phyloP scores from a whole-genome alignment of 2,888 invertebrate species.

The Melinaea marsaeus region DNA sequence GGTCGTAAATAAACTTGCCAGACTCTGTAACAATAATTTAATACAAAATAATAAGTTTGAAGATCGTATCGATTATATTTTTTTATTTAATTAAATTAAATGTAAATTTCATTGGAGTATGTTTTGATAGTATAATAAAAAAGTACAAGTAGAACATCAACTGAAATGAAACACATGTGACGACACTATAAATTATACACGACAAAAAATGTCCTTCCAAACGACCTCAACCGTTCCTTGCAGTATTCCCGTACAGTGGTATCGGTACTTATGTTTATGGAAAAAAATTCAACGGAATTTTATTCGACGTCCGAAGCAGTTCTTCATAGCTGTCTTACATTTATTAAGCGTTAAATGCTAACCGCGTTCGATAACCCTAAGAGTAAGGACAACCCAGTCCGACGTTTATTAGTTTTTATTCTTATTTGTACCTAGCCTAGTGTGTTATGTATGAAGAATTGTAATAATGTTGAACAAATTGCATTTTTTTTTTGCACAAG shows the following conservation, averaged over 20 bases:
- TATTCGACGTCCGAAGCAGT: constrained; percentile 66
- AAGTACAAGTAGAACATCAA: not conserved
- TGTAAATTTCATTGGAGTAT: not conserved
- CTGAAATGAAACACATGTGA: constrained; percentile 39
- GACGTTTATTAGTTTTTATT: constrained; percentile 37
- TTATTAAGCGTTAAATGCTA: constrained; percentile 74
- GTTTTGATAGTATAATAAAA: not conserved
- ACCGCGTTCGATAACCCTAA: constrained; percentile 73
- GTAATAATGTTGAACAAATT: constrained; percentile 2
- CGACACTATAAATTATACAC: constrained; percentile 48
- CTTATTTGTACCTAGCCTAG: constrained; percentile 17
- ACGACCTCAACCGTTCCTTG: constrained; percentile 64
- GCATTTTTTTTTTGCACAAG: constrained; percentile 40
- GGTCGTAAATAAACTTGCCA: constrained; percentile 57
- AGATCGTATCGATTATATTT: not conserved
- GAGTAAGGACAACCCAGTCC: constrained; percentile 66
- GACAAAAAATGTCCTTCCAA: constrained; percentile 66
- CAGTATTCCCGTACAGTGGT: constrained; percentile 53
- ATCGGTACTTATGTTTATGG: constrained; percentile 63
- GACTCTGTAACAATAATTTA: constrained; percentile 31
- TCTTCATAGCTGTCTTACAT: constrained; percentile 69
- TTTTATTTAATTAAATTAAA: constrained; percentile 6
- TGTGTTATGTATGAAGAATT: not conserved
- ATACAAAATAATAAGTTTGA: no score
- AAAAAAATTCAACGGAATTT: constrained; percentile 75